Evolutionary conservation across 2,113 vertebrate genomes (phyloP), one percentile per base, ranked within the genome.

Genomic region (Mellivora capensis): DNA sequence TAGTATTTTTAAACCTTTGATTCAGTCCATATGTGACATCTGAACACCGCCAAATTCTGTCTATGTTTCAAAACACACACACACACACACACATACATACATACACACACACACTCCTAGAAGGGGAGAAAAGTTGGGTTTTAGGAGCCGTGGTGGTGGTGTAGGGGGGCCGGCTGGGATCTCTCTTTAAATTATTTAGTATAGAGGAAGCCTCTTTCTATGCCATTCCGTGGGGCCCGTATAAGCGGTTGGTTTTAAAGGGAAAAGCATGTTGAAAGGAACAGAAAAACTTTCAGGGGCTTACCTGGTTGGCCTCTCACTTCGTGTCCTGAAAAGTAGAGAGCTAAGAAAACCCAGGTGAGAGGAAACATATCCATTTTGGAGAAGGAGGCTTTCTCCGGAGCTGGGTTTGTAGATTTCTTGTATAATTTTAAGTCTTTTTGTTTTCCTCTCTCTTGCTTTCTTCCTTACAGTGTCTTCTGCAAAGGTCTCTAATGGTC

Each of bases 301-400:
- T 99, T 99, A 99, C 99, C 99, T 99, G 99, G 99, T 74, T 99
- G 99, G 86, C 99, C 99, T 97, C 90, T 94, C 96, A 98, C 99
- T 95, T 98, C 93, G 13, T 98, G 97, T 90, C 99, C 98, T 71
- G 98, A 97, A 94, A 99, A 98, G 98, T 98, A 97, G 91, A 99
- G 98, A 94, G 91, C 98, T 94, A 99, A 98, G 98, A 99, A 99
- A 99, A 99, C 99, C 99, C 99, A 99, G 80, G 99, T 96, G 97
- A 99, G 99, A 87, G 98, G 57, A 97, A 98, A 94, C 98, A 99
- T 99, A 99, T 99, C 99, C 99, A 99, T 99, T 77, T 97, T 93
- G 77, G 97, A 87, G 84, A 77, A 67, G 54, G 77, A 91, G 80
- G 80, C 76, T 97, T 72, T 95, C 90, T 72, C 94, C 97, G 80